A percentile compares a stretch with the other conserved stretches of the same genome.
phyloP scores from a whole-genome alignment of 2,113 vertebrate genomes.

The Spilogale gracilis region DNA sequence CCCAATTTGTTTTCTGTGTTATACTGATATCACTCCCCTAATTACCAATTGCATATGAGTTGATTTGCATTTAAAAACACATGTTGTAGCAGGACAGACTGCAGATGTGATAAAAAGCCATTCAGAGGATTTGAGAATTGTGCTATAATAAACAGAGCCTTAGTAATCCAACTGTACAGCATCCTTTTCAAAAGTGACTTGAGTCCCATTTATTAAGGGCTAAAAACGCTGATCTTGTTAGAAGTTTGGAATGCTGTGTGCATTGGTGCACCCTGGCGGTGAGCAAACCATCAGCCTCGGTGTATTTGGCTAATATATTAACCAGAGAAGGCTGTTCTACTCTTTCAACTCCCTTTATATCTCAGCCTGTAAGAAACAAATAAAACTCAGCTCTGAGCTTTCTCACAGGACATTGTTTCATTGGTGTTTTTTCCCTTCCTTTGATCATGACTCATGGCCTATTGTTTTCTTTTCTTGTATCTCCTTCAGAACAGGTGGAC shows the following conservation, averaged over 20 bases:
- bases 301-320: neutral
- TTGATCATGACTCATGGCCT: neutral
- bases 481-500: neutral
- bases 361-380: neutral
- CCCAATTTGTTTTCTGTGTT: neutral
- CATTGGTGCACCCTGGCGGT: neutral
- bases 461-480: slow-evolving; percentile 12
- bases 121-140: neutral
- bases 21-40: neutral
- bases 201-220: neutral
- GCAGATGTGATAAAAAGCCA: neutral
- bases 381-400: neutral
- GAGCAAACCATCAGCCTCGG: neutral
- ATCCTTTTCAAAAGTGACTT: neutral
- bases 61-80: slow-evolving; percentile 35
- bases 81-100: neutral
- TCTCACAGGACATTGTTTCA: neutral
- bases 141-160: neutral
- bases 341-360: neutral
- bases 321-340: neutral
- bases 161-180: neutral
- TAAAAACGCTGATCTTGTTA: neutral
- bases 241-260: neutral
- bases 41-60: neutral
- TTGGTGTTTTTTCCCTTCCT: neutral